phyloP scores from a whole-genome alignment of 2,888 invertebrate genomes.

The Nomada hirtipes region DNA sequence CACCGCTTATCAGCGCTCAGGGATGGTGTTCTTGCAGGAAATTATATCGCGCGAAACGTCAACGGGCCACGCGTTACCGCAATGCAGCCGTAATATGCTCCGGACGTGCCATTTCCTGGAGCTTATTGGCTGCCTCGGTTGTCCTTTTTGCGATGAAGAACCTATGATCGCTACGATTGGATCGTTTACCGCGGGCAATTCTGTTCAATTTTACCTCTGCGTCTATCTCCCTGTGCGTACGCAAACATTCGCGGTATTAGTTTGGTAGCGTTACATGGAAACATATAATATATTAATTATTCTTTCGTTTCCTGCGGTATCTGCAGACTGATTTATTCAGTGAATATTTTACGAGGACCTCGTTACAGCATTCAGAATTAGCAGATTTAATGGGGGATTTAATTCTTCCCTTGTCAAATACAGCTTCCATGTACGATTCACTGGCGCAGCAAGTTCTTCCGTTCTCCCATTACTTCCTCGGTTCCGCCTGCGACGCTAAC shows the following conservation, averaged over 20 bases:
- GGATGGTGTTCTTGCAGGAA: slow-evolving; percentile 43
- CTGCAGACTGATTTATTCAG: too few relatives aligned
- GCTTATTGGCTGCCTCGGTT: slow-evolving; percentile 40
- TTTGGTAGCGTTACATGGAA: neutral
- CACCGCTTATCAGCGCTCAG: slow-evolving; percentile 20
- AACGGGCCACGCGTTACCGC: slow-evolving; percentile 41
- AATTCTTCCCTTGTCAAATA: neutral
- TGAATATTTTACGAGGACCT: too few relatives aligned
- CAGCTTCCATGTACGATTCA: neutral
- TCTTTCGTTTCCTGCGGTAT: too few relatives aligned
- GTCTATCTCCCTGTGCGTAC: neutral
- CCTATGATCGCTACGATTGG: slow-evolving; percentile 24
- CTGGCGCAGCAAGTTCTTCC: neutral
- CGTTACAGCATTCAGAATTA: too few relatives aligned
- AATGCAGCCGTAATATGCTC: slow-evolving; percentile 43
- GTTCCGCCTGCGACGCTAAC: neutral
- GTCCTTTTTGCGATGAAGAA: slow-evolving; percentile 26
- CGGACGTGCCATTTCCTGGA: slow-evolving; percentile 45
- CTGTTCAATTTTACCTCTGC: slow-evolving; percentile 4
- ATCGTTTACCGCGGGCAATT: slow-evolving; percentile 2
- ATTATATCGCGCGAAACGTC: slow-evolving; percentile 49
- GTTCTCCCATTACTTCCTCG: neutral
- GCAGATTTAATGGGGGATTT: too few relatives aligned
- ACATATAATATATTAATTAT: too few relatives aligned
- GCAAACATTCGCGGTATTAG: neutral